A percentile compares a stretch with the other conserved stretches of the same genome.
Conservation (phyloP, 1,140 invertebrate species). For the Cherax quadricarinatus region DNA sequence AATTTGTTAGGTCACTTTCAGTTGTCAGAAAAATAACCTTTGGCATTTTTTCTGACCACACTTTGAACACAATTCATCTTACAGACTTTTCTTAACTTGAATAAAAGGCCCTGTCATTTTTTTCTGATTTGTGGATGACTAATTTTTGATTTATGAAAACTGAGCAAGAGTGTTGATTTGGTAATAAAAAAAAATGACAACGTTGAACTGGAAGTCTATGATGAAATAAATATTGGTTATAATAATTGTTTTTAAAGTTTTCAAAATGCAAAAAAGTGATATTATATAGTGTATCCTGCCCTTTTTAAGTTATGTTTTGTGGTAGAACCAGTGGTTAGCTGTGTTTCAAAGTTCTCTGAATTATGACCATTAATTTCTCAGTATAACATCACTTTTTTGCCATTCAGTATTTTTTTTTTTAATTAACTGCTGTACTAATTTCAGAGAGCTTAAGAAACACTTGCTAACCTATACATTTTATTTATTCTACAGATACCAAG, state of each 20-base stretch:
- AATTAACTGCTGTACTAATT: constrained; percentile 5
- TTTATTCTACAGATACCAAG: constrained; percentile 51
- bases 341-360: constrained; percentile 68
- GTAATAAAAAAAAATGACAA: no score
- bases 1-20: no score
- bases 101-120: no score
- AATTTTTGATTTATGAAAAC: no score
- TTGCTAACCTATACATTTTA: constrained; percentile 61
- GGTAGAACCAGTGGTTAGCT: constrained; percentile 42
- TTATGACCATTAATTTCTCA: constrained; percentile 8
- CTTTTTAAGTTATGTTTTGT: background rate
- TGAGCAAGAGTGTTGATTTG: no score
- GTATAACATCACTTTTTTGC: constrained; percentile 63
- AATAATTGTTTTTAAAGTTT: background rate
- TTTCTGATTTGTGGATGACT: no score
- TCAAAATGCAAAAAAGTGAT: constrained; percentile 53
- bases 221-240: background rate
- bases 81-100: no score
- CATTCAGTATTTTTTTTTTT: background rate
- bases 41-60: no score
- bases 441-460: constrained; percentile 66
- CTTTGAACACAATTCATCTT: no score
- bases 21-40: no score
- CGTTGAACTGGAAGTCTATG: background rate
- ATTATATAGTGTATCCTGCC: constrained; percentile 20